Evolutionary conservation across 2,113 vertebrate species (phyloP), one percentile per base, ranked within the genome.

Genomic region (Dermatemys mawii): DNA sequence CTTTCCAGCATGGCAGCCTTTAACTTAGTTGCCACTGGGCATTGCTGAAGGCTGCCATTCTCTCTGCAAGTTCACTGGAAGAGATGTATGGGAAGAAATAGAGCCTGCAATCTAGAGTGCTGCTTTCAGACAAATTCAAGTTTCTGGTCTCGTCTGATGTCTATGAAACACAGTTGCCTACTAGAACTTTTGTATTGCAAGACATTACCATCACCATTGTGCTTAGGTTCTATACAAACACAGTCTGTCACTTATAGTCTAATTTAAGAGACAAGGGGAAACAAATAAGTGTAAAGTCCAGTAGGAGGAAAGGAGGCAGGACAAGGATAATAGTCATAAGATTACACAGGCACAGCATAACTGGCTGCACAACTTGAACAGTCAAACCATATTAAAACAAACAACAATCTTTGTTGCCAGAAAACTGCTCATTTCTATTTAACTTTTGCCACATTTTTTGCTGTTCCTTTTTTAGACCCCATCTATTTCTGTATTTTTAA

Each of bases 381-480:
- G 91, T 48, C 4, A 91, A 96, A 84, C 86, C 60, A 44, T 82
- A 84, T 91, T 84, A 88, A 95, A 97, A 92, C 49, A 91, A 89
- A 48, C 7, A 2, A 89, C 8, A 67, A 21, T 70, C n/a, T 76
- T 14, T 76, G 81, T 92, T 41, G 91, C 4, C 35, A 53, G 27
- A 11, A 22, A 91, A 16, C 70, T 84, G 53, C 48, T 4, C 24
- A 46, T 3, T 54, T 83, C 29, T 1, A 6, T 67, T 11, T 83
- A 81, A 55, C 21, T 81, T 86, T 1, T 78, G 27, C 81, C 57
- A 78, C 27, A 46, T 53, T 53, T 53, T 94, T 94, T 89, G n/a
- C n/a, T 32, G 48, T 83, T 14, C 4, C 2, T 63, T 63, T 92
- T 73, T 12, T n/a, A 86, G 76, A 60, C 7, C 6, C 19, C 38